These are phyloP conservation scores for Ophraella communa DNA, from an alignment of 2,888 invertebrate genomes.

Conservation along the genomic window DNA sequence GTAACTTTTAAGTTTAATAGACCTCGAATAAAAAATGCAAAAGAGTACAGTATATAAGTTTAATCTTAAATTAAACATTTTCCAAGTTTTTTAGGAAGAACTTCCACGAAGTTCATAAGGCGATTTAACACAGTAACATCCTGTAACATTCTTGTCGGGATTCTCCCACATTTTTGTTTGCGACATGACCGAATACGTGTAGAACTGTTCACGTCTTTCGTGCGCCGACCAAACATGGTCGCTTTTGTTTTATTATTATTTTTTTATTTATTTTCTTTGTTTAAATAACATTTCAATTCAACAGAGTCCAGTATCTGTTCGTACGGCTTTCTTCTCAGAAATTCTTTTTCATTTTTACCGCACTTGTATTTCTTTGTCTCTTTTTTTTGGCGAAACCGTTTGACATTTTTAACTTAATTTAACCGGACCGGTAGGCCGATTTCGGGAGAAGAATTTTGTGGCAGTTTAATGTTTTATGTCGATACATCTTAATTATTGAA, in stretches of 20 bases:
- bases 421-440: slow-evolving; percentile 39
- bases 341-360: slow-evolving; percentile 53
- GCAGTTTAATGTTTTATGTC: slow-evolving; percentile 14
- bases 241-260: too few species aligned
- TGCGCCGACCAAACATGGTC: slow-evolving; percentile 24
- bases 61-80: too few species aligned
- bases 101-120: too few species aligned
- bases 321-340: slow-evolving; percentile 52
- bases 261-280: slow-evolving; percentile 49
- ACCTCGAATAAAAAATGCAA: too few species aligned
- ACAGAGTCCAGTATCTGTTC: slow-evolving; percentile 41
- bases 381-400: slow-evolving; percentile 44
- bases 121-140: too few species aligned
- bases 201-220: slow-evolving; percentile 10
- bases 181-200: slow-evolving; percentile 25
- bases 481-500: slow-evolving; percentile 17
- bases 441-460: slow-evolving; percentile 2
- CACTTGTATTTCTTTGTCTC: slow-evolving; percentile 33
- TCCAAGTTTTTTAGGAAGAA: too few species aligned
- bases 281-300: slow-evolving; percentile 58
- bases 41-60: too few species aligned
- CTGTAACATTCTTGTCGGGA: slow-evolving; percentile 11
- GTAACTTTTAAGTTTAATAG: too few species aligned
- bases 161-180: slow-evolving; percentile 26
- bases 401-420: slow-evolving; percentile 59